These are phyloP conservation scores for Cercocebus atys DNA, from an alignment of 2,113 vertebrate genomes.

Conservation along the genomic window DNA sequence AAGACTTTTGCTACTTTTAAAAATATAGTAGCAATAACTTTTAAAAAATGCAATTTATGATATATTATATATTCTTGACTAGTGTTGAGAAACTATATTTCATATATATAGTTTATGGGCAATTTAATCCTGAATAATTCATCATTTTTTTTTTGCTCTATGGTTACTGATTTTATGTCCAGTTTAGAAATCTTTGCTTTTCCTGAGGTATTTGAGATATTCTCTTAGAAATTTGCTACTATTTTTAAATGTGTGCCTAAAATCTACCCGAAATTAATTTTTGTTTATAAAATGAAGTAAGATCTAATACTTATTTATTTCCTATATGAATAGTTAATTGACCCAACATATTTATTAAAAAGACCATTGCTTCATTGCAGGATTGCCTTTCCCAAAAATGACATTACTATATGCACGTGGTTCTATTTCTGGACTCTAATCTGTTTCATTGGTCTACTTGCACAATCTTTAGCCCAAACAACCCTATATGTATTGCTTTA, in stretches of 20 bases:
- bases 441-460: not conserved
- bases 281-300: not conserved
- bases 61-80: not conserved
- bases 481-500: not conserved
- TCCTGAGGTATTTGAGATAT: not conserved
- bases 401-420: not conserved
- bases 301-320: not conserved
- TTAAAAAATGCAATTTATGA: not conserved
- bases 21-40: not conserved
- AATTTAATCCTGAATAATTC: not conserved
- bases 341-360: not conserved
- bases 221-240: not conserved
- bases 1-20: not conserved
- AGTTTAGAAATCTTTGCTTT: not conserved
- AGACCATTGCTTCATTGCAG: not conserved
- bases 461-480: not conserved
- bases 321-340: not conserved
- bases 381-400: not conserved
- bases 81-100: not conserved
- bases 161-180: not conserved
- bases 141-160: not conserved
- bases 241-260: not conserved
- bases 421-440: not conserved
- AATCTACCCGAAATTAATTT: not conserved
- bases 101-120: not conserved